phyloP scores from a whole-genome alignment of 37 sponge, comb jelly and placozoan species.

The Agelas oroides region DNA sequence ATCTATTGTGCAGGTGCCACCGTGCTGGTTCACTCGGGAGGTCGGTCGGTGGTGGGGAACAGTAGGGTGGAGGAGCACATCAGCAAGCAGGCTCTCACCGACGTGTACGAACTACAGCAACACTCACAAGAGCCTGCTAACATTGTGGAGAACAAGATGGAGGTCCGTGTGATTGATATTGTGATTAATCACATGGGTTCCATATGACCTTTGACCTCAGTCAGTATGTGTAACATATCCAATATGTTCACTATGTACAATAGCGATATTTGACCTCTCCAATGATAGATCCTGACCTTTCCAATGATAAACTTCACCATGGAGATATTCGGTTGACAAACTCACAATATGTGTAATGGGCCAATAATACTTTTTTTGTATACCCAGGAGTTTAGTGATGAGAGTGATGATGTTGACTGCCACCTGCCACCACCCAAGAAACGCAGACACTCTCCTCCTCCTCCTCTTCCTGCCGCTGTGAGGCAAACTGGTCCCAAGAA shows the following conservation, averaged over 20 bases:
- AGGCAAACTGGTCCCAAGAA: too few species aligned
- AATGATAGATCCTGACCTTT: too few species aligned
- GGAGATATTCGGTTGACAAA: too few species aligned
- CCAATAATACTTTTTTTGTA: too few species aligned
- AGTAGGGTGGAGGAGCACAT: constrained; percentile 44
- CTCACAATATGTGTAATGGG: too few species aligned
- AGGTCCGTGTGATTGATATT: not conserved
- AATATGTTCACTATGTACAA: too few species aligned
- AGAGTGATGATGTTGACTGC: constrained; percentile 48
- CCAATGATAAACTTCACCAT: too few species aligned
- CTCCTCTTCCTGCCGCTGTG: too few species aligned
- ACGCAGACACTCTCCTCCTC: not conserved
- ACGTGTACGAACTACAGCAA: constrained; percentile 19
- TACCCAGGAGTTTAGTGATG: constrained; percentile 29
- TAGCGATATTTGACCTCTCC: too few species aligned
- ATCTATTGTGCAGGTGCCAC: not conserved
- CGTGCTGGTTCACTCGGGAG: constrained; percentile 15
- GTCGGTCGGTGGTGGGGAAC: constrained; percentile 7
- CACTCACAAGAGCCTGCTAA: constrained; percentile 56
- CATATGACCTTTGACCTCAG: too few species aligned
- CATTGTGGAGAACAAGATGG: constrained; percentile 25
- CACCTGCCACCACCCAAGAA: not conserved
- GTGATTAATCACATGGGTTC: too few species aligned
- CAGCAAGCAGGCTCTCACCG: constrained; percentile 8
- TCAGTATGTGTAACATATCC: too few species aligned